Percentiles rank a stretch among this genome's conserved stretches.
Conservation (phyloP, 2,797 vertebrate species). For the Sciaenops ocellatus region DNA sequence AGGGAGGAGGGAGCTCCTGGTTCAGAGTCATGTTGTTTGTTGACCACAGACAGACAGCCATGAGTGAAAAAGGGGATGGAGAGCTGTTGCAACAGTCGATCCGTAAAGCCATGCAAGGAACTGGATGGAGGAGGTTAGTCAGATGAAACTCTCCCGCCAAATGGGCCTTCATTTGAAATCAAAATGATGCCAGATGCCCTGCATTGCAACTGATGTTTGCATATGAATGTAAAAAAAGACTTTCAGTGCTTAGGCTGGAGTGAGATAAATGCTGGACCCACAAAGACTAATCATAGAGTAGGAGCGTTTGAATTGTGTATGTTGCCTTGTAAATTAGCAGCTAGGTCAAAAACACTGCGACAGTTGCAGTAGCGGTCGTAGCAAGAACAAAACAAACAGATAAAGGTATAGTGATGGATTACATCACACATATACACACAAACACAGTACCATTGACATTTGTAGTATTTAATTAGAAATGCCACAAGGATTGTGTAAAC, state of each 20-base stretch:
- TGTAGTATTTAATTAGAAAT: conserved; percentile 38
- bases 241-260: conserved; percentile 14
- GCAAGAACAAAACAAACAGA: conserved; percentile 66
- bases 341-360: conserved; percentile 16
- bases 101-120: conserved; percentile 73
- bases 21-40: conserved; percentile 63
- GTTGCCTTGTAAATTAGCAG: conserved; percentile 14
- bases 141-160: conserved; percentile 40
- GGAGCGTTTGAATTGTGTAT: neutral
- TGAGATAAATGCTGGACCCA: conserved; percentile 35
- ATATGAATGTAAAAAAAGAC: conserved; percentile 21
- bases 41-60: conserved; percentile 62
- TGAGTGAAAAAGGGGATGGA: conserved; percentile 54
- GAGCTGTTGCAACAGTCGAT: conserved; percentile 43
- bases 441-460: conserved; percentile 65
- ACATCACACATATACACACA: conserved; percentile 80
- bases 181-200: conserved; percentile 37
- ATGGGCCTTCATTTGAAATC: conserved; percentile 29
- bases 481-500: neutral
- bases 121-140: conserved; percentile 56
- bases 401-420: conserved; percentile 75
- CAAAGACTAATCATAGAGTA: neutral
- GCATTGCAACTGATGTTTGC: conserved; percentile 30
- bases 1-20: conserved; percentile 52
- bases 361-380: conserved; percentile 20